Base-by-base conservation (phyloP, 2,888 invertebrate species). In the Conops quadrifasciatus region DNA sequence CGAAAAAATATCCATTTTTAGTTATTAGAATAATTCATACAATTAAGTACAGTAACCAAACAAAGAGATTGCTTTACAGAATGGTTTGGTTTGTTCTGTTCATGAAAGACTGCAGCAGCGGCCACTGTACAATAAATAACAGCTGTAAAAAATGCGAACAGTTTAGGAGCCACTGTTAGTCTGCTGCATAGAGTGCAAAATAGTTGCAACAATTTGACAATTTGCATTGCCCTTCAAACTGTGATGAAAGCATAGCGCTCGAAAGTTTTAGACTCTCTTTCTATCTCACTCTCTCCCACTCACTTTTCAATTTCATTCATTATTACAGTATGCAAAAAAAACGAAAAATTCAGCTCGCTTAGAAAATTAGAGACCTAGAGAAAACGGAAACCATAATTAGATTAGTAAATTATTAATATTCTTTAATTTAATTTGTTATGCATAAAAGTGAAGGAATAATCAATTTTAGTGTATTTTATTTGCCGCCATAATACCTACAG, bases 251-350 rank as follows among this genome's bases (percentile, higher is more conserved):
- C 49, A 51, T 65, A 36, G 65, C 51, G 11, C 19, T 51, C 26
- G 16, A 28, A 51, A 9, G 30, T 28, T 9, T 30, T n/a, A n/a
- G 51, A 51, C 47, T 64, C 47, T 64, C 21, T 64, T 65, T 73
- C 67, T 26, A 16, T 65, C 65, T 28, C n/a, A 36, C 24, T 64
- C 43, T 58, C n/a, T 49, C 53, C 68, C 51, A 9, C 43, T 65
- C 51, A 36, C 59, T 68, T 70, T 67, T 9, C 36, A 7, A 7
- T 36, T 4, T 4, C 36, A 36, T 36, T 36, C 36, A 36, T 7
- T 36, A 36, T 36, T 36, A 36, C 36, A 36, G 36, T 36, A 36
- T 36, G 36, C 36, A 36, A 36, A 36, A 9, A 36, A 36, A 36
- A 7, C 36, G 9, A 7, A 36, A 36, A 36, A 36, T 36, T n/a